Evolutionary conservation across 2,113 vertebrate species (phyloP), one percentile per base, ranked within the genome.

Genomic region (Cryptoleucopteryx plumbea): DNA sequence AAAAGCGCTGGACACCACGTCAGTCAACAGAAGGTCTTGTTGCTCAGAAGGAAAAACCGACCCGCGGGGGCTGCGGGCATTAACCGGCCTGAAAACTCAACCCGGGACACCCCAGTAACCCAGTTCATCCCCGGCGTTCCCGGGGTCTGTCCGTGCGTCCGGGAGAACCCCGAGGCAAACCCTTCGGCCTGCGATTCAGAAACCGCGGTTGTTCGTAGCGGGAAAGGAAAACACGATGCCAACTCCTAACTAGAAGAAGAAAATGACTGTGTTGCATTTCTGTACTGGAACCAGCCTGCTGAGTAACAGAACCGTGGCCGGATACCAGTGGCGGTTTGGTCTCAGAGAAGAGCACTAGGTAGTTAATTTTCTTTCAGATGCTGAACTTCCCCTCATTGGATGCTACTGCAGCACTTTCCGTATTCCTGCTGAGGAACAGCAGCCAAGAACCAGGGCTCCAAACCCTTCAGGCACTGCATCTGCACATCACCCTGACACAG

Each of bases 171-270:
- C 38, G 1, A 3, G 16, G 12, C 19, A 9, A 19, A 20, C 13
- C 1, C 27, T 4, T 1, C 16, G n/a, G 36, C 25, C 7, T 8
- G 25, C 10, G 7, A 40, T 7, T 10, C 40, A 25, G 11, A 18
- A 43, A 10, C 0, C 0, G 12, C 0, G 0, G 9, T 50, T 7
- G 8, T 8, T 29, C 5, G 1, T 5, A 10, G 12, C 2, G 8
- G 20, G 9, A 29, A 14, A 38, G 10, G 17, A 9, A 34, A 25
- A 8, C 1, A 1, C 2, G 3, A 2, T 3, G 22, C 7, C 2
- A 17, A 2, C 22, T 17, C 42, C 43, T 11, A 29, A 27, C 15
- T 9, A 13, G 15, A 8, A 32, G 3, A 6, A 61, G 4, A 6
- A 27, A 22, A n/a, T 4, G 7, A 1, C 36, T 2, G 4, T 14